Evolutionary conservation across 2,113 vertebrate species (phyloP).

Genomic region (Anolis sagrei): DNA sequence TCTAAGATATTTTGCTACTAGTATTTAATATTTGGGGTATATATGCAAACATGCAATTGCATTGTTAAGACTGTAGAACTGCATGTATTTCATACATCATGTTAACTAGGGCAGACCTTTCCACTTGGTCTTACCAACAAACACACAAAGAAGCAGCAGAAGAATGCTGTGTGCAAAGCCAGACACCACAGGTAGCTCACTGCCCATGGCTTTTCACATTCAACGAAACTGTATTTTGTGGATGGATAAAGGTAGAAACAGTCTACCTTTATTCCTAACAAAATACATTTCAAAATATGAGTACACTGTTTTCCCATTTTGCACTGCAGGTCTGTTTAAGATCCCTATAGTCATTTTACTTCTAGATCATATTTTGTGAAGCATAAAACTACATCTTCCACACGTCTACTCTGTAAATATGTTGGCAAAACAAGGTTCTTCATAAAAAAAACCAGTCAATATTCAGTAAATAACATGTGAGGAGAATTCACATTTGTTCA

Average conservation of each 20-base stretch:
- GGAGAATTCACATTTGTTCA: not conserved
- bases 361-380: not conserved
- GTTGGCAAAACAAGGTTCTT: not conserved
- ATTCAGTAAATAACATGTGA: not conserved
- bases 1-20: too few species aligned
- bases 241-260: not conserved
- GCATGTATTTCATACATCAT: not conserved
- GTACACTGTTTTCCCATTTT: not conserved
- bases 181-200: not conserved
- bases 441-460: not conserved
- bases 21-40: too few species aligned
- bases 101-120: not conserved
- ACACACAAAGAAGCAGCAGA: not conserved
- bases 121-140: slow-evolving; percentile 19
- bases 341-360: not conserved
- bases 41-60: too few species aligned
- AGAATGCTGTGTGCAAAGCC: not conserved
- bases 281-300: not conserved
- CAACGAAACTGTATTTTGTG: not conserved
- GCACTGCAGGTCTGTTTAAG: not conserved
- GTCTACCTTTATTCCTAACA: not conserved
- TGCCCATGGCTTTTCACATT: not conserved
- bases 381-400: not conserved
- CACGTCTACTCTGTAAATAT: not conserved
- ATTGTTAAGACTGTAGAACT: not conserved